Evolutionary conservation across 2,113 vertebrate genomes (phyloP).

Genomic region (Halcyon malimbica): DNA sequence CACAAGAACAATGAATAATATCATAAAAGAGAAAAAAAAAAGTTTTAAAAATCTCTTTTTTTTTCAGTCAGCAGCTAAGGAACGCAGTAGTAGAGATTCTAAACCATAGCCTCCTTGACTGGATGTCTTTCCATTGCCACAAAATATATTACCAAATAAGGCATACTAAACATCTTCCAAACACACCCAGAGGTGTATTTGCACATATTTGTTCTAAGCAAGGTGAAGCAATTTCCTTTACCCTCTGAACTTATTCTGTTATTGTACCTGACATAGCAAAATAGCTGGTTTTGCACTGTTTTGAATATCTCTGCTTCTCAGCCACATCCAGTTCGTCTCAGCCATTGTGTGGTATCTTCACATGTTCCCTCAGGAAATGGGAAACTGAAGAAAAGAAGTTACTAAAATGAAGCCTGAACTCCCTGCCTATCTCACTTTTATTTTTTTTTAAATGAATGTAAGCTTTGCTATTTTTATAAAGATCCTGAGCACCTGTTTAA

Average conservation of each 20-base stretch:
- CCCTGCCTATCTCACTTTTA: neutral
- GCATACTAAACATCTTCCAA: neutral
- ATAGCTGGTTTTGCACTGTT: neutral
- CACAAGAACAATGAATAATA: neutral
- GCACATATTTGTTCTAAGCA: neutral
- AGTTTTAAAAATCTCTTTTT: neutral
- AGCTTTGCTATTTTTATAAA: neutral
- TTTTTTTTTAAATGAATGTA: neutral
- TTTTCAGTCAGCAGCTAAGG: neutral
- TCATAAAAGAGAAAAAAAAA: neutral
- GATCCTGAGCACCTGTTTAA: neutral
- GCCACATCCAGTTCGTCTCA: neutral
- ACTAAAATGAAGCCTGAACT: neutral
- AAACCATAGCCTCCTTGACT: neutral
- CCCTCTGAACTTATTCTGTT: neutral
- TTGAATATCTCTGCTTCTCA: neutral
- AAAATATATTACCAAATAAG: neutral
- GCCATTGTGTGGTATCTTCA: neutral
- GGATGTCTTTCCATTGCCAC: neutral
- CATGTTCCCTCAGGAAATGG: neutral
- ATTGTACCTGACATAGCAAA: neutral
- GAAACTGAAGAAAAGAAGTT: neutral
- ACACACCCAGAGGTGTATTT: neutral
- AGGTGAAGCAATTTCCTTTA: neutral
- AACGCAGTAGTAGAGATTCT: neutral